Conservation (phyloP, 2,797 vertebrate species). For the Oryzias dopingdopingensis region DNA sequence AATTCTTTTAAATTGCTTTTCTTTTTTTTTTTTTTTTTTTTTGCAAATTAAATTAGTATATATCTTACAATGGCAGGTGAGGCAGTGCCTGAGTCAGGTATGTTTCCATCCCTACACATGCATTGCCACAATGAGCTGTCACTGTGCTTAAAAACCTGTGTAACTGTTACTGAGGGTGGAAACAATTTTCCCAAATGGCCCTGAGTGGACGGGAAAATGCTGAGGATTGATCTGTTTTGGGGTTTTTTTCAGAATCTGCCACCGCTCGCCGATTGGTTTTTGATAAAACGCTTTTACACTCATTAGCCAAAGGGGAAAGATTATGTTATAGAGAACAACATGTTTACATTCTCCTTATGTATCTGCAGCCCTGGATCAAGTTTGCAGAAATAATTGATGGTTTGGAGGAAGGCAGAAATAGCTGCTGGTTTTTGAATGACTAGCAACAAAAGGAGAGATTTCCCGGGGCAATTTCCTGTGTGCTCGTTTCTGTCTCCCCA, state of each 20-base stretch:
- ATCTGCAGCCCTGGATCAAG: slow-evolving; percentile 16
- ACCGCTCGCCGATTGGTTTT: slow-evolving; percentile 33
- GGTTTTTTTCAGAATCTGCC: neutral
- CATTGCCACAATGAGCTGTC: slow-evolving; percentile 1
- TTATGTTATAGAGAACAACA: neutral
- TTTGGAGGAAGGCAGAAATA: slow-evolving; percentile 9
- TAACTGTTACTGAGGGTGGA: neutral
- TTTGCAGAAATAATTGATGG: slow-evolving; percentile 20
- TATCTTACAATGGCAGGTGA: neutral
- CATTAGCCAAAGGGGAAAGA: slow-evolving; percentile 4
- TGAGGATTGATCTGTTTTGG: slow-evolving; percentile 7
- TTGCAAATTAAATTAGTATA: neutral
- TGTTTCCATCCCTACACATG: slow-evolving; percentile 16
- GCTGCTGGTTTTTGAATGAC: neutral
- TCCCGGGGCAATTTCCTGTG: slow-evolving; percentile 29
- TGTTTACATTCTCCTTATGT: slow-evolving; percentile 7
- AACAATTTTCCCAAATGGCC: slow-evolving; percentile 8
- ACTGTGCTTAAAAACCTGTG: neutral
- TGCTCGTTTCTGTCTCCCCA: slow-evolving; percentile 15
- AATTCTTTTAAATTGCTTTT: neutral
- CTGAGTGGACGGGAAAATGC: slow-evolving; percentile 18
- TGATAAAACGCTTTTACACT: slow-evolving; percentile 14
- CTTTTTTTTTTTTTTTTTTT: no score
- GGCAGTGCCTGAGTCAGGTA: no score
- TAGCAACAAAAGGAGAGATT: slow-evolving; percentile 5